These are phyloP conservation scores for Zhuqinia jingwanae DNA, from an alignment of 2,888 invertebrate species.

Conservation along the genomic window DNA sequence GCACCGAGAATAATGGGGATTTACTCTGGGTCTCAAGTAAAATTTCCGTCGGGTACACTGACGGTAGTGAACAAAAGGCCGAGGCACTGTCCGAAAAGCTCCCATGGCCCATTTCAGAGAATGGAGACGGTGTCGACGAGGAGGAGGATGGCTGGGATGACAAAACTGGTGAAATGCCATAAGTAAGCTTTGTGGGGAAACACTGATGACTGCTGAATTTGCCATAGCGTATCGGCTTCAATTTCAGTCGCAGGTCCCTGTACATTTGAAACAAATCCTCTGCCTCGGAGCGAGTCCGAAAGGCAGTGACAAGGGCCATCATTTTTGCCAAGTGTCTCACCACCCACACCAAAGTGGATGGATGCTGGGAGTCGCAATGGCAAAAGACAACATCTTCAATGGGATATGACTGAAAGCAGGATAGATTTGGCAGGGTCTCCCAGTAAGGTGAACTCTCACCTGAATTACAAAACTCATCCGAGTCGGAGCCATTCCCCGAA, in stretches of 20 bases:
- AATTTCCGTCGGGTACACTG: conserved; percentile 73
- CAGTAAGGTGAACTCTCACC: conserved; percentile 75
- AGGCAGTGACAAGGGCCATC: conserved; percentile 79
- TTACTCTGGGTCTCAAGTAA: conserved; percentile 73
- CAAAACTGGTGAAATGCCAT: conserved; percentile 59
- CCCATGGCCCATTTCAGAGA: conserved; percentile 23
- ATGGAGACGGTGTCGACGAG: conserved; percentile 47
- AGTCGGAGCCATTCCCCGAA: conserved; percentile 79
- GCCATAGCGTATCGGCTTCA: conserved; percentile 78
- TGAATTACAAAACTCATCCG: conserved; percentile 77
- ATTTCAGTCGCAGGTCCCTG: conserved; percentile 77
- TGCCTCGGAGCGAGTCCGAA: conserved; percentile 77
- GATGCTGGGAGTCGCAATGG: conserved; percentile 78
- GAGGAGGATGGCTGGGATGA: conserved; percentile 49
- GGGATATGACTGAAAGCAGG: conserved; percentile 79
- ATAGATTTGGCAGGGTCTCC: conserved; percentile 78
- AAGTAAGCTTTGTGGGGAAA: conserved; percentile 57
- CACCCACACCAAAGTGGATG: conserved; percentile 79
- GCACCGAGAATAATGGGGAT: conserved; percentile 72
- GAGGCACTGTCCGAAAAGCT: conserved; percentile 46
- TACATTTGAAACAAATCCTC: conserved; percentile 78
- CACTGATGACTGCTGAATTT: conserved; percentile 76
- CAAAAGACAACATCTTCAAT: conserved; percentile 79
- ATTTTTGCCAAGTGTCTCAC: conserved; percentile 78
- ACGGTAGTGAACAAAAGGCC: conserved; percentile 72